A percentile compares a stretch with the other conserved stretches of the same genome.
These are phyloP conservation scores for Vimba vimba DNA, from an alignment of 2,113 vertebrate genomes.

Conservation along the genomic window DNA sequence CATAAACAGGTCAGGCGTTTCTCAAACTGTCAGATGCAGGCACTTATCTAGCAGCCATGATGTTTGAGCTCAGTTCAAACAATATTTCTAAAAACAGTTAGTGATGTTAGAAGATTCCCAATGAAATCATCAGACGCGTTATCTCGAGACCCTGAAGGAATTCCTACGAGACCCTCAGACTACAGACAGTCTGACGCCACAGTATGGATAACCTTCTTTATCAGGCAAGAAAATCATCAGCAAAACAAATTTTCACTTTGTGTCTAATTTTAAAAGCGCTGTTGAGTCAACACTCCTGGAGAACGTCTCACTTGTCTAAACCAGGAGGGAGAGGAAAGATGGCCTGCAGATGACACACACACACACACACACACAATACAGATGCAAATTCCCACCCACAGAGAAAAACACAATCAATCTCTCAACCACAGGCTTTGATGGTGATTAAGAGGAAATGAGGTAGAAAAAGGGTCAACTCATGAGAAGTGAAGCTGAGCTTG, in stretches of 20 bases:
- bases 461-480: background rate
- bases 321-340: background rate
- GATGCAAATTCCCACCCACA: slow-evolving; percentile 6
- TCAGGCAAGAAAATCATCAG: slow-evolving; percentile 36
- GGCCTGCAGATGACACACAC: slow-evolving; percentile 20
- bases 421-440: slow-evolving; percentile 42
- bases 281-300: slow-evolving; percentile 40
- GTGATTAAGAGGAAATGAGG: slow-evolving; percentile 22
- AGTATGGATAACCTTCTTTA: slow-evolving; percentile 20
- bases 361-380: slow-evolving; percentile 29
- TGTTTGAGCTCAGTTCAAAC: background rate
- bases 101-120: slow-evolving; percentile 17
- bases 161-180: slow-evolving; percentile 5
- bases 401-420: slow-evolving; percentile 34
- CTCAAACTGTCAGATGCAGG: slow-evolving; percentile 16
- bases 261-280: slow-evolving; percentile 31
- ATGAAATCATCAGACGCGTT: slow-evolving; percentile 11
- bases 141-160: slow-evolving; percentile 11
- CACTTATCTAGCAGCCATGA: slow-evolving; percentile 6
- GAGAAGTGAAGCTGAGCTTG: background rate
- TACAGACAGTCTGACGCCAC: slow-evolving; percentile 4
- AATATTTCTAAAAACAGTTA: slow-evolving; percentile 24
- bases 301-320: background rate
- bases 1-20: slow-evolving; percentile 49
- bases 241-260: slow-evolving; percentile 28